phyloP scores from a whole-genome alignment of 1,140 invertebrate genomes.

The Heliconius nattereri region DNA sequence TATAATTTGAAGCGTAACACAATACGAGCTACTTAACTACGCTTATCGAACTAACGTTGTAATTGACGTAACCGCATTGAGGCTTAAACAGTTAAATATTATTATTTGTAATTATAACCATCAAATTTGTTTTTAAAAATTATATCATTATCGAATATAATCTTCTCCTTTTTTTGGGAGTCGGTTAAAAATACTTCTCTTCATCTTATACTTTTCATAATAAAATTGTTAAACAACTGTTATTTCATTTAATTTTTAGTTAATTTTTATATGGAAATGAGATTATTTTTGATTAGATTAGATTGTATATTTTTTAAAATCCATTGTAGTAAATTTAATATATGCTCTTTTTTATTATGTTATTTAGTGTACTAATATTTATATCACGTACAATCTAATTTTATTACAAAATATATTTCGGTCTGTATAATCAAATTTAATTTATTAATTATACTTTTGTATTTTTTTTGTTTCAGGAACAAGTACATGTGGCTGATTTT shows the following conservation, averaged over 20 bases:
- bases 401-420: neutral
- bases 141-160: neutral
- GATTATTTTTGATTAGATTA: no score
- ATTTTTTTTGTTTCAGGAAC: constrained; percentile 74
- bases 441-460: neutral
- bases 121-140: neutral
- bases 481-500: constrained; percentile 75
- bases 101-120: neutral
- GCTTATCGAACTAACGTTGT: constrained; percentile 1
- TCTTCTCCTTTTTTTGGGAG: no score
- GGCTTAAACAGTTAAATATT: neutral
- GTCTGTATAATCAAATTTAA: neutral
- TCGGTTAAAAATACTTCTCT: no score
- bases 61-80: constrained; percentile 7
- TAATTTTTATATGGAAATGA: no score
- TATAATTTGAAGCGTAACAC: constrained; percentile 10
- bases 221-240: no score
- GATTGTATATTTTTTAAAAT: no score
- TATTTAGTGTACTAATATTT: no score
- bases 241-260: no score
- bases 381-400: no score
- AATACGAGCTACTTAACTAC: constrained; percentile 10
- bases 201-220: no score
- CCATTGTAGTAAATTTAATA: no score
- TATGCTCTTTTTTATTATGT: no score